Base-by-base conservation (phyloP, 1,140 invertebrate genomes). In the Olivierus martensii region DNA sequence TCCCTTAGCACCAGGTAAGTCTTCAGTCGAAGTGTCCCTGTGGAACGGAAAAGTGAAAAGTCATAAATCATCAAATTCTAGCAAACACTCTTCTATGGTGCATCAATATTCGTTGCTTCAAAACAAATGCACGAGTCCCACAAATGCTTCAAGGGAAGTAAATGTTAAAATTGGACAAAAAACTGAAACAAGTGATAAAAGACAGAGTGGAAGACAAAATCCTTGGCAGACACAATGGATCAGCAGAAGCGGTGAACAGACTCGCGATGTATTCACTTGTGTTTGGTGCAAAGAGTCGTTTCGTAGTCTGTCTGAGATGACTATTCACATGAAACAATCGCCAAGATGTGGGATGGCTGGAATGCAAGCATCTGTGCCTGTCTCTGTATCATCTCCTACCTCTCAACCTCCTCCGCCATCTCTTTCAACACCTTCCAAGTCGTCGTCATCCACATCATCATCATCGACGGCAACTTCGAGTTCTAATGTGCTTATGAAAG, bases 241-340 rank as follows among this genome's bases (percentile, higher is more conserved):
- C 2, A 91, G 88, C 65, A 90, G 91, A 63, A 87, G 87, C 2
- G 86, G 87, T 6, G 87, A 92, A 61, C 84, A 89, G 58, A 87
- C 85, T 3, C 86, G 88, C 70, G 89, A 92, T 64, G 87, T 93
- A n/a, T 77, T 93, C 3, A 91, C 91, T 67, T 93, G 89, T 68
- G 88, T 93, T 6, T 92, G 88, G 87, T 93, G 89, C 67, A 91
- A 91, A 67, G 85, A 89, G 62, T 90, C 86, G 62, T 93, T 92
- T 62, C 82, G 84, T 15, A 85, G 83, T 28, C 67, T 93, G 12
- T 85, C 86, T 1, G 85, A 87, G 43, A 79, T 93, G 71, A 91
- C 87, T 2, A 79, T 83, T 15, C 89, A 93, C 67, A 93, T 93
- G 88, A 91, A 92, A 64, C 87, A 92, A 71, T 87, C 87, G 0